A percentile compares a stretch with the other conserved stretches of the same genome.
Evolutionary conservation across 2,113 vertebrate species (phyloP).

Genomic region (Tetrao urogallus): DNA sequence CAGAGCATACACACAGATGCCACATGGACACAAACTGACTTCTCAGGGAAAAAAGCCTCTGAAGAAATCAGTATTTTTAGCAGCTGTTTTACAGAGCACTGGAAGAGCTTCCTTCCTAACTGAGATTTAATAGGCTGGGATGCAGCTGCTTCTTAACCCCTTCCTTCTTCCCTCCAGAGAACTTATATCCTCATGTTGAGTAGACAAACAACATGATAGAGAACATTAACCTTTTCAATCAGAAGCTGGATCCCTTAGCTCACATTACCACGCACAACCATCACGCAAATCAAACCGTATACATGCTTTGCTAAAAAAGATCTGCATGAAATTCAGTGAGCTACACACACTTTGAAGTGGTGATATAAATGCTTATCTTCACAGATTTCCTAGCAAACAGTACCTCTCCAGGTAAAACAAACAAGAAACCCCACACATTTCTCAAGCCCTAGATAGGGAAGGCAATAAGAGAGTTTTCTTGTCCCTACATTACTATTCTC

Average conservation of each 20-base stretch:
- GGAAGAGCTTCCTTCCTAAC: background rate
- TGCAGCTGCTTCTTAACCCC: background rate
- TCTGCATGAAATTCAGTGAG: background rate
- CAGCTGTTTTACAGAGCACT: background rate
- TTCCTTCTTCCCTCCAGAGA: background rate
- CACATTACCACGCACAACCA: too few relatives aligned
- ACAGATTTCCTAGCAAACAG: background rate
- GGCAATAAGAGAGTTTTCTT: background rate
- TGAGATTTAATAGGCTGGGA: background rate
- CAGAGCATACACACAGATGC: background rate
- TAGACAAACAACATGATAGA: accelerated
- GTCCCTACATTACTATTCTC: background rate
- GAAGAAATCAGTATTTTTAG: background rate
- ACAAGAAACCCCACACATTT: background rate
- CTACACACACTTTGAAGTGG: background rate
- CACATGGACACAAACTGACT: background rate
- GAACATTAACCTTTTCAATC: background rate
- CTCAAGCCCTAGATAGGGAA: background rate
- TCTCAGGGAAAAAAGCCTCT: background rate
- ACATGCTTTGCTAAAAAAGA: too few relatives aligned
- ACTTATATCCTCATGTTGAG: background rate
- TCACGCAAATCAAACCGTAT: background rate
- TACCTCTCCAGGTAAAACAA: background rate
- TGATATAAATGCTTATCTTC: background rate
- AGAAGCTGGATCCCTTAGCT: background rate